A percentile compares a stretch with the other conserved stretches of the same genome.
phyloP scores from a whole-genome alignment of 2,888 invertebrate species.

The Tanypteryx hageni region DNA sequence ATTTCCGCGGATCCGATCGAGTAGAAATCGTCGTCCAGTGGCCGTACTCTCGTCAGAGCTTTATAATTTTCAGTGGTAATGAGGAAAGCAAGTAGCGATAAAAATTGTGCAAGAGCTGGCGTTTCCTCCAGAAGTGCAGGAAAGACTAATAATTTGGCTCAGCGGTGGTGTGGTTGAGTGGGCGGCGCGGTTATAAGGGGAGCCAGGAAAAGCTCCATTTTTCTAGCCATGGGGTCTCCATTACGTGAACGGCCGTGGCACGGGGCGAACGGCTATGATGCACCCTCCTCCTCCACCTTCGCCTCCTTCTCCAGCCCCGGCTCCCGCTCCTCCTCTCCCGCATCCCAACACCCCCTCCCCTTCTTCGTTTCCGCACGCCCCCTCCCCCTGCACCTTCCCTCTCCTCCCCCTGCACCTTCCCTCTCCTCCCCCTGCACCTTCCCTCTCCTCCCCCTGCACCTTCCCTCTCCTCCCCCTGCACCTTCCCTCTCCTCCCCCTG shows the following conservation, averaged over 20 bases:
- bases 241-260: conserved; percentile 34
- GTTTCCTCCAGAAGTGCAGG: conserved; percentile 57
- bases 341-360: not conserved
- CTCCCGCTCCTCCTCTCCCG: not conserved
- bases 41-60: not conserved
- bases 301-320: not conserved
- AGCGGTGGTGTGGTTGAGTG: conserved; percentile 29
- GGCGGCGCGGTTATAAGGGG: conserved; percentile 6
- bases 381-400: not conserved
- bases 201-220: conserved; percentile 58
- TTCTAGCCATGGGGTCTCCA: conserved; percentile 64
- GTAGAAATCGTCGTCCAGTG: not conserved
- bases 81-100: conserved; percentile 18
- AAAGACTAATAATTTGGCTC: conserved; percentile 59
- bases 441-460: not conserved
- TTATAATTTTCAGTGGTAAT: conserved; percentile 7
- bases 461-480: not conserved
- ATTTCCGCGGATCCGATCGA: not conserved
- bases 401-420: not conserved
- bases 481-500: not conserved
- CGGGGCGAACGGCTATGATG: not conserved
- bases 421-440: not conserved
- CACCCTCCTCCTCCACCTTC: not conserved
- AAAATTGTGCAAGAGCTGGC: conserved; percentile 59
- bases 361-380: not conserved